phyloP scores from a whole-genome alignment of 2,797 vertebrate genomes.

The Coccyzus lansbergi region DNA sequence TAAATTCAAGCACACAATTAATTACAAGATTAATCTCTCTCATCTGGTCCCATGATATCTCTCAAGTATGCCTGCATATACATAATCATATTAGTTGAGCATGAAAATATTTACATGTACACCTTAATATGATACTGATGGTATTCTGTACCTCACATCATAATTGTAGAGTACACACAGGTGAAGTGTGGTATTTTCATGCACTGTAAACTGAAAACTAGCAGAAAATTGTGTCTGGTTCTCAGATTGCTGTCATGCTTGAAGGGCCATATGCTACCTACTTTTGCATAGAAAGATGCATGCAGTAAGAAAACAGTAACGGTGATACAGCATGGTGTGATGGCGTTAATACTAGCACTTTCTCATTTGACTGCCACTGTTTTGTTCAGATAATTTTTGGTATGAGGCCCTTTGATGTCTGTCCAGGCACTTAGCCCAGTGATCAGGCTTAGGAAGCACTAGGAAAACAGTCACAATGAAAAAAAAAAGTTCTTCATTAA shows the following conservation, averaged over 20 bases:
- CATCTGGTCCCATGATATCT: background rate
- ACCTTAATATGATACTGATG: background rate
- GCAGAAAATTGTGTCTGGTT: background rate
- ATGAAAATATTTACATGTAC: background rate
- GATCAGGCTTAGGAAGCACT: background rate
- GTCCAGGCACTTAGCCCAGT: background rate
- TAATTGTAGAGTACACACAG: background rate
- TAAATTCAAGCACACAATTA: slow-evolving; percentile 39
- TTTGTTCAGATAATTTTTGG: background rate
- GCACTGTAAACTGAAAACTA: background rate
- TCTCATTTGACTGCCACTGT: background rate
- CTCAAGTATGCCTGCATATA: background rate
- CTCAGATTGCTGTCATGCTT: background rate
- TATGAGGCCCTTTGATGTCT: background rate
- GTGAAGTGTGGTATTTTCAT: background rate
- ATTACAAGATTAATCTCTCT: slow-evolving; percentile 30
- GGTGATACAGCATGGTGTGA: background rate
- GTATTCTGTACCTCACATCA: background rate
- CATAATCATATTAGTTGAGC: background rate
- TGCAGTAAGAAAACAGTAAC: background rate
- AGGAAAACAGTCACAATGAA: background rate
- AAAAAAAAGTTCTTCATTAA: background rate
- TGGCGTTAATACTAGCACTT: background rate
- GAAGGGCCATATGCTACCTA: background rate
- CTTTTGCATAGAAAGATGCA: background rate